Conservation (phyloP, 2,888 invertebrate genomes). For the Nebria salina region DNA sequence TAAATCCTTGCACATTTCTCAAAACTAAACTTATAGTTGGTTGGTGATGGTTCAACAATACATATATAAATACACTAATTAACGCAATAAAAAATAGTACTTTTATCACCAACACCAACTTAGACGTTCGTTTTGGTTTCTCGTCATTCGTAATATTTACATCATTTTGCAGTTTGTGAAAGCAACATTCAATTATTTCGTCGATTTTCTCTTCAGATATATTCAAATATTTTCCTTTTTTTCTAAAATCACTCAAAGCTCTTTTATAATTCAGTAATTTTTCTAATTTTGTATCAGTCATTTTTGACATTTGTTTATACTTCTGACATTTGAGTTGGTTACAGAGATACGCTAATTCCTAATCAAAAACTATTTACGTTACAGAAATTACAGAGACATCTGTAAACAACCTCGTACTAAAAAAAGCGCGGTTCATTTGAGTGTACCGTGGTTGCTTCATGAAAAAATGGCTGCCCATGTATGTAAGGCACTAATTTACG, state of each 20-base stretch:
- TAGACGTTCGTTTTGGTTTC: slow-evolving; percentile 4
- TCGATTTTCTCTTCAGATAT: slow-evolving; percentile 72
- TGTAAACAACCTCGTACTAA: no score
- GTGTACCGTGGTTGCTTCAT: no score
- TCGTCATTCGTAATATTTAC: slow-evolving; percentile 37
- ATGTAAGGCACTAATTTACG: no score
- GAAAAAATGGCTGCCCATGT: no score
- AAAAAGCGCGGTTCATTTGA: no score
- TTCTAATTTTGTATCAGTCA: slow-evolving; percentile 55
- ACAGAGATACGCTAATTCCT: no score
- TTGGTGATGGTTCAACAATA: slow-evolving; percentile 68
- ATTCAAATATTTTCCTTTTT: slow-evolving; percentile 68
- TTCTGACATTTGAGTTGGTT: neutral
- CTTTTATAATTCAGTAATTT: slow-evolving; percentile 66
- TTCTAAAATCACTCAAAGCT: slow-evolving; percentile 68
- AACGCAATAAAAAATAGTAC: slow-evolving; percentile 54
- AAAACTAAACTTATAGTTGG: slow-evolving; percentile 73
- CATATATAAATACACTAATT: slow-evolving; percentile 60
- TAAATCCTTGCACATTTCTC: slow-evolving; percentile 80
- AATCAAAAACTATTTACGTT: no score
- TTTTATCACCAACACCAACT: slow-evolving; percentile 48
- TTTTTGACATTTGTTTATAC: neutral
- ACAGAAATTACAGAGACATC: no score
- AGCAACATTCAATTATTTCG: slow-evolving; percentile 68
- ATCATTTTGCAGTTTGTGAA: slow-evolving; percentile 61